Percentiles rank a stretch among this genome's conserved stretches.
These are phyloP conservation scores for Channa striata DNA, from an alignment of 2,797 vertebrate species.

Conservation along the genomic window DNA sequence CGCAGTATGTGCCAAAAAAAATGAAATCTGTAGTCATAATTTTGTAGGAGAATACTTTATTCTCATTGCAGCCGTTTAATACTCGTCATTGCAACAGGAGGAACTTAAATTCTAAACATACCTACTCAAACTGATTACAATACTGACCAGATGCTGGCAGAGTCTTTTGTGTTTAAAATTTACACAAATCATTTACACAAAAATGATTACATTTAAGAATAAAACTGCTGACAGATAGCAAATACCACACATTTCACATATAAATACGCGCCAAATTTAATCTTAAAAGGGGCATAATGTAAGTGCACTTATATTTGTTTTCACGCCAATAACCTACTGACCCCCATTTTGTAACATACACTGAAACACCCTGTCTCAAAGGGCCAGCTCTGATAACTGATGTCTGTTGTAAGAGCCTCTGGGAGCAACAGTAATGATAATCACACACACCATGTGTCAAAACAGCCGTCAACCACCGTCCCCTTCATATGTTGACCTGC, in stretches of 20 bases:
- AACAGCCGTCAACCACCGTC: background rate
- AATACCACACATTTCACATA: background rate
- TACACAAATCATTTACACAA: too few species aligned
- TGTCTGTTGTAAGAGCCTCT: conserved; percentile 26
- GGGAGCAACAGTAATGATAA: conserved; percentile 12
- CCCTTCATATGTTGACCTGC: background rate
- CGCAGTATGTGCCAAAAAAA: background rate
- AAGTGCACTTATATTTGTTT: background rate
- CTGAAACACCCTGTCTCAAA: conserved; percentile 11
- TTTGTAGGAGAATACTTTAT: background rate
- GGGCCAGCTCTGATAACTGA: conserved; percentile 26
- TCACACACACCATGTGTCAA: background rate
- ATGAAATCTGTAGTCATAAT: background rate
- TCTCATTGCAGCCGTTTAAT: background rate
- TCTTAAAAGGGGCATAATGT: background rate
- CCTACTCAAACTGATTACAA: background rate
- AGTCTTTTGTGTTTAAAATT: background rate
- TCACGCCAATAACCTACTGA: background rate
- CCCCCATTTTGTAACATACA: background rate
- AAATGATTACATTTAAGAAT: too few species aligned
- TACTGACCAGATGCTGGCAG: background rate
- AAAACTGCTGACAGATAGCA: too few species aligned
- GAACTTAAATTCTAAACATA: background rate
- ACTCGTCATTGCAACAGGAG: background rate
- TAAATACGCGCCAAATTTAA: background rate